A percentile compares a stretch with the other conserved stretches of the same genome.
These are phyloP conservation scores for Esox niger DNA, from an alignment of 2,113 vertebrate genomes.

Conservation along the genomic window DNA sequence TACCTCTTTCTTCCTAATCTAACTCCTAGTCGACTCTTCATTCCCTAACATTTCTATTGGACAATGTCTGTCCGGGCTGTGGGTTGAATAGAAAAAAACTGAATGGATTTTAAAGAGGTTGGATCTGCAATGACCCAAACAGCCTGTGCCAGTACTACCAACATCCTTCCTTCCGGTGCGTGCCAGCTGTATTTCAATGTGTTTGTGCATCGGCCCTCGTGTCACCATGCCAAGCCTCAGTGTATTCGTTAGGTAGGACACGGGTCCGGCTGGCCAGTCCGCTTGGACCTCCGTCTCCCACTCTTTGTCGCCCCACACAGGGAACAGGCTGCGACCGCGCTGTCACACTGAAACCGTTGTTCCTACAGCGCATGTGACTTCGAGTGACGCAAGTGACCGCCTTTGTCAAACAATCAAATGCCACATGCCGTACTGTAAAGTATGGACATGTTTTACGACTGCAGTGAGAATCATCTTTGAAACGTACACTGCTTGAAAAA, in stretches of 20 bases:
- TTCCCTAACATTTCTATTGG: slow-evolving; percentile 39
- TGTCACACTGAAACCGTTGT: slow-evolving; percentile 56
- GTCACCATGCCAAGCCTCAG: slow-evolving; percentile 17
- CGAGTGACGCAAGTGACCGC: slow-evolving; percentile 35
- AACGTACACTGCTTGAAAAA: neutral
- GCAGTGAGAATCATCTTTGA: neutral
- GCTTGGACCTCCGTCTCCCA: slow-evolving; percentile 32
- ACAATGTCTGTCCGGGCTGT: neutral
- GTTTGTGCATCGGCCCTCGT: slow-evolving; percentile 5
- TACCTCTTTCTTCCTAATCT: slow-evolving; percentile 34
- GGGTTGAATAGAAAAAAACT: too few species aligned
- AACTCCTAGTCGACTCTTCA: slow-evolving; percentile 48
- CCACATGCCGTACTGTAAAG: neutral
- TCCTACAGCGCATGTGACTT: slow-evolving; percentile 50
- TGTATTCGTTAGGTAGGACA: slow-evolving; percentile 16
- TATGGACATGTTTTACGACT: neutral
- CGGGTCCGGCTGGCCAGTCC: slow-evolving; percentile 22
- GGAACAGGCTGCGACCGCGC: slow-evolving; percentile 11
- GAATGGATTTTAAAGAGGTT: slow-evolving; percentile 17
- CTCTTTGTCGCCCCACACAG: slow-evolving; percentile 35
- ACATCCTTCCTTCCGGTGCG: slow-evolving; percentile 45
- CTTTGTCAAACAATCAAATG: slow-evolving; percentile 7
- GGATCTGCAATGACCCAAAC: slow-evolving; percentile 12
- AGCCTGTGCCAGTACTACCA: slow-evolving; percentile 33
- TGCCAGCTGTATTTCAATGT: neutral